Evolutionary conservation across 2,888 invertebrate species (phyloP).

Genomic region (Diaphora mendica): DNA sequence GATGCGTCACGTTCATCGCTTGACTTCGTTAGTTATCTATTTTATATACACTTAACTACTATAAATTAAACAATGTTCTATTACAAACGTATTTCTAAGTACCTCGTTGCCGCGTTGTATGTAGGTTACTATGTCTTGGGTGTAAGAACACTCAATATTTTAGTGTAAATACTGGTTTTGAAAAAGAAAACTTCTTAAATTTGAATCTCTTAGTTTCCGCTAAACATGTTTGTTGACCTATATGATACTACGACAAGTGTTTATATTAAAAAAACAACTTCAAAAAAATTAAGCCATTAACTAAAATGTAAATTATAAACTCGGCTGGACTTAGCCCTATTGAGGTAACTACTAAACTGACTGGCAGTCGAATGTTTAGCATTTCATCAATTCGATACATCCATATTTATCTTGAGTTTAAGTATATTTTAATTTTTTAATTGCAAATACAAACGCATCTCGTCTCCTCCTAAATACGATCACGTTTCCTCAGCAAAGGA

Average conservation of each 20-base stretch:
- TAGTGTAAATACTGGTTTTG: neutral
- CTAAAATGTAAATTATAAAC: too few species aligned
- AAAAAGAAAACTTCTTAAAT: neutral
- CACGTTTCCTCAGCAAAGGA: conserved; percentile 13
- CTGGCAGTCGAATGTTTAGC: neutral
- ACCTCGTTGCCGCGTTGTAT: neutral
- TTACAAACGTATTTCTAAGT: neutral
- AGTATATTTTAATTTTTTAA: neutral
- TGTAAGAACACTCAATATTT: neutral
- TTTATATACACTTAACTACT: conserved; percentile 1
- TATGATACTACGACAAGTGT: neutral
- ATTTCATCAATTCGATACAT: neutral
- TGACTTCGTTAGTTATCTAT: conserved; percentile 8
- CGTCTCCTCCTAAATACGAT: neutral
- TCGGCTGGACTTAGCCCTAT: too few species aligned
- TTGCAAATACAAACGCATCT: neutral
- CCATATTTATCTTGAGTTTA: neutral
- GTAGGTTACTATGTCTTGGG: neutral
- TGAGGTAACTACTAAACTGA: too few species aligned
- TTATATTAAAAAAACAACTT: neutral
- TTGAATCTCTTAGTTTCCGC: neutral
- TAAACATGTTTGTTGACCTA: neutral
- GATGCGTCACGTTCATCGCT: conserved; percentile 21
- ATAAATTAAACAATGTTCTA: neutral
- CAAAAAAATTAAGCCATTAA: too few species aligned